Evolutionary conservation across 2,888 invertebrate genomes (phyloP), one percentile per base, ranked within the genome.

Genomic region (Aleiodes alternator): DNA sequence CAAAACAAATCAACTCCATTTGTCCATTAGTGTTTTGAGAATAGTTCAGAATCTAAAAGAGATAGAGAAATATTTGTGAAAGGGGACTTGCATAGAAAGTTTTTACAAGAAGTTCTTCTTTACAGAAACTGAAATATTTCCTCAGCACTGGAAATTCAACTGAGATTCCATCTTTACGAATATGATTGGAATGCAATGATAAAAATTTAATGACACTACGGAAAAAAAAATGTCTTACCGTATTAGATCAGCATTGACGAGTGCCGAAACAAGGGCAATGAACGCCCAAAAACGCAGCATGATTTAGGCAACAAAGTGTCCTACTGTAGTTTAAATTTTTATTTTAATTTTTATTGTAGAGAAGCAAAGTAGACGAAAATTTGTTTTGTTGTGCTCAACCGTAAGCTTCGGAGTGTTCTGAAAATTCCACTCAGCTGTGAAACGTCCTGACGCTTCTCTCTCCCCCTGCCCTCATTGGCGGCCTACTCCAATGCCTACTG

Each of bases 201-300:
- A 72, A 38, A 73, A 69, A 75, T 74, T 57, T 56, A 16, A 68
- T 70, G 12, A 48, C 5, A 9, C 14, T 11, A 53, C 53, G 14
- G 48, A 1, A 74, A 43, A 74, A 43, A 73, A 68, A 66, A 69
- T 56, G 23, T 70, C 76, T 80, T 78, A 83, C 84, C 83, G 82
- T 23, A 83, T 6, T 6, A 84, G 75, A 55, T 82, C 78, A 9
- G 82, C 84, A 69, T 76, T 80, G 16, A 75, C 75, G 8, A 83
- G 69, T 56, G 77, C 75, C 48, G 80, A 73, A 50, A 81, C 59
- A 11, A 83, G 53, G 68, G 79, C 78, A 50, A 80, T 72, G 78
- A 77, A 81, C 51, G 80, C 68, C n/a, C 83, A 50, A 69, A 80
- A 69, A 16, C 82, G 80, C 79, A 82, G 79, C 84, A 83, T 83